These are phyloP conservation scores for Temnothorax longispinosus DNA, from an alignment of 1,140 invertebrate species.

Conservation along the genomic window DNA sequence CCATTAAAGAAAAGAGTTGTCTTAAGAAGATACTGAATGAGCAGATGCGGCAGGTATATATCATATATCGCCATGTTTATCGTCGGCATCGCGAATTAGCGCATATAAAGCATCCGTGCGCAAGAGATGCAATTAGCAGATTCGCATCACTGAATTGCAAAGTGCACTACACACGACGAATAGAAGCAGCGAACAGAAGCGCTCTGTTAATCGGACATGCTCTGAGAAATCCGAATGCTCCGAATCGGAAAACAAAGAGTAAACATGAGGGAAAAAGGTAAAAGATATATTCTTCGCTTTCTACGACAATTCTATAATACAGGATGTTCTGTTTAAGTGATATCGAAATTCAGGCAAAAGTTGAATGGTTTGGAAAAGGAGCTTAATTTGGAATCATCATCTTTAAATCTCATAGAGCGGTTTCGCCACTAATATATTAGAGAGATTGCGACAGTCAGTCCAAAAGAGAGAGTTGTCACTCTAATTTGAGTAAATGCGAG, in stretches of 20 bases:
- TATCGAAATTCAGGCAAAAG: neutral
- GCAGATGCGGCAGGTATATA: neutral
- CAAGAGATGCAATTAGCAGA: constrained; percentile 65
- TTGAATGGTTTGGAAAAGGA: neutral
- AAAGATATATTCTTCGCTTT: neutral
- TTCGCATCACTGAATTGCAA: constrained; percentile 10
- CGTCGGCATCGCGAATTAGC: neutral
- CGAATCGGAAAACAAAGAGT: neutral
- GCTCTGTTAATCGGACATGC: neutral
- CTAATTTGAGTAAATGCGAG: too few relatives aligned
- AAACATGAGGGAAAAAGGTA: neutral
- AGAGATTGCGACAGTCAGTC: too few relatives aligned
- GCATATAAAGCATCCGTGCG: constrained; percentile 30
- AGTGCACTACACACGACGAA: neutral
- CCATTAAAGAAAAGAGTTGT: neutral
- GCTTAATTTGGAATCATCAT: too few relatives aligned
- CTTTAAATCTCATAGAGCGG: too few relatives aligned
- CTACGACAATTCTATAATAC: neutral
- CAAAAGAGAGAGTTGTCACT: too few relatives aligned
- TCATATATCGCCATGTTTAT: constrained; percentile 14
- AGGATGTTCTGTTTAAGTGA: neutral
- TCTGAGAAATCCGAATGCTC: neutral
- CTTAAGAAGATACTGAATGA: constrained; percentile 38
- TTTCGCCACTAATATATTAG: too few relatives aligned
- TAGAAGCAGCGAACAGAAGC: neutral